A percentile compares a stretch with the other conserved stretches of the same genome.
These are phyloP conservation scores for Pammene aurita DNA, from an alignment of 2,888 invertebrate species.

Conservation along the genomic window DNA sequence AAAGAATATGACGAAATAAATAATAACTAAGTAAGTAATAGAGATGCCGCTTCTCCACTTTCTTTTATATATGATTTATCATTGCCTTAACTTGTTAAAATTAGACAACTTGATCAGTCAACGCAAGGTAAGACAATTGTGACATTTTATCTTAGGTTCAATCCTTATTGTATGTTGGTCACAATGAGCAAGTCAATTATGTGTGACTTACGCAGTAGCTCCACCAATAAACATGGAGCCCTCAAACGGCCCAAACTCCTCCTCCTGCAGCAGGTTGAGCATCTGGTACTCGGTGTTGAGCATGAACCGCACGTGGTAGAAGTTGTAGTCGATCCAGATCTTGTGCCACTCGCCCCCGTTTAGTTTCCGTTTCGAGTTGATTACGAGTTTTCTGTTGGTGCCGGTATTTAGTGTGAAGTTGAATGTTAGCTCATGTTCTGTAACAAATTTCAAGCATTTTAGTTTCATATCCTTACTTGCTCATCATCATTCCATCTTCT, in stretches of 20 bases:
- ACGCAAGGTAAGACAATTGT: too few relatives aligned
- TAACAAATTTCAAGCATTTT: background rate
- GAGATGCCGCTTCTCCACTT: too few relatives aligned
- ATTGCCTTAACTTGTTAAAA: too few relatives aligned
- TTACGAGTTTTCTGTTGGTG: constrained; percentile 90
- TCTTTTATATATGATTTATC: too few relatives aligned
- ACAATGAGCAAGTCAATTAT: background rate
- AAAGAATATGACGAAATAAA: background rate
- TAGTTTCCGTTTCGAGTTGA: constrained; percentile 90
- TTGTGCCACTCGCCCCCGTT: constrained; percentile 98
- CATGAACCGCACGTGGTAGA: constrained; percentile 96
- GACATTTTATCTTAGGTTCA: too few relatives aligned
- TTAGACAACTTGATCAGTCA: too few relatives aligned
- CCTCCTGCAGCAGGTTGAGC: constrained; percentile 92
- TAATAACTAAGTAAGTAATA: background rate
- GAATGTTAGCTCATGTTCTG: constrained; percentile 93
- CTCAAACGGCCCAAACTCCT: constrained; percentile 96
- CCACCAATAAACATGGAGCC: constrained; percentile 97
- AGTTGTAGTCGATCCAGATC: constrained; percentile 97
- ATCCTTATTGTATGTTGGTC: too few relatives aligned
- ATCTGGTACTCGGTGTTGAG: constrained; percentile 95
- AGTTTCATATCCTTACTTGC: too few relatives aligned
- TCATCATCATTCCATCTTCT: too few relatives aligned
- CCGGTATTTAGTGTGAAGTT: constrained; percentile 95
- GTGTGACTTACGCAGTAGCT: constrained; percentile 90